Evolutionary conservation across 2,888 invertebrate genomes (phyloP).

Genomic region (Neoascia interrupta): DNA sequence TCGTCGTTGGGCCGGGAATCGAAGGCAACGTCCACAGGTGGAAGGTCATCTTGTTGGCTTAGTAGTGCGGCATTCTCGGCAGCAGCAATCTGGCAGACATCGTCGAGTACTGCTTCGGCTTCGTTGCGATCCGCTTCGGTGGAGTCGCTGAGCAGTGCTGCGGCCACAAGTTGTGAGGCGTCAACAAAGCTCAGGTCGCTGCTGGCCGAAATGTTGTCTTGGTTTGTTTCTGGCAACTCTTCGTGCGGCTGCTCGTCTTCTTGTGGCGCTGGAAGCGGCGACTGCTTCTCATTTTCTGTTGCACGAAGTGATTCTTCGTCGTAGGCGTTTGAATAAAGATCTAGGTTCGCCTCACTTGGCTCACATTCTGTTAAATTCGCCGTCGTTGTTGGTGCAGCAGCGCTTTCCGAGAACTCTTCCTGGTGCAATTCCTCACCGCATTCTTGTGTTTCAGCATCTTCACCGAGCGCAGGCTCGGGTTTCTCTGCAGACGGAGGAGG

Average conservation of each 20-base stretch:
- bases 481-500: background rate
- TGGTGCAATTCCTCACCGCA: background rate
- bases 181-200: conserved; percentile 36
- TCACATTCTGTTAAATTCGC: too few relatives aligned
- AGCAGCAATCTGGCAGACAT: conserved; percentile 49
- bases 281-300: background rate
- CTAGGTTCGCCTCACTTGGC: too few relatives aligned
- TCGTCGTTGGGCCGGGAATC: conserved; percentile 9
- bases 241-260: too few relatives aligned
- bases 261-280: background rate
- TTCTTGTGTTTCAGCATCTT: background rate
- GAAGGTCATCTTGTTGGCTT: background rate
- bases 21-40: background rate
- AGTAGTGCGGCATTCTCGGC: conserved; percentile 30
- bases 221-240: conserved; percentile 11
- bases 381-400: too few relatives aligned
- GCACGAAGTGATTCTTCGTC: background rate
- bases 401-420: background rate
- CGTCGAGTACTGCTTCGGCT: conserved; percentile 44
- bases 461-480: too few relatives aligned
- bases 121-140: conserved; percentile 30
- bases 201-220: conserved; percentile 30
- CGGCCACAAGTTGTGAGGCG: conserved; percentile 34
- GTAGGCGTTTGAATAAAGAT: background rate
- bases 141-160: conserved; percentile 8